Evolutionary conservation across 2,113 vertebrate genomes (phyloP).

Genomic region (Platysteira castanea): DNA sequence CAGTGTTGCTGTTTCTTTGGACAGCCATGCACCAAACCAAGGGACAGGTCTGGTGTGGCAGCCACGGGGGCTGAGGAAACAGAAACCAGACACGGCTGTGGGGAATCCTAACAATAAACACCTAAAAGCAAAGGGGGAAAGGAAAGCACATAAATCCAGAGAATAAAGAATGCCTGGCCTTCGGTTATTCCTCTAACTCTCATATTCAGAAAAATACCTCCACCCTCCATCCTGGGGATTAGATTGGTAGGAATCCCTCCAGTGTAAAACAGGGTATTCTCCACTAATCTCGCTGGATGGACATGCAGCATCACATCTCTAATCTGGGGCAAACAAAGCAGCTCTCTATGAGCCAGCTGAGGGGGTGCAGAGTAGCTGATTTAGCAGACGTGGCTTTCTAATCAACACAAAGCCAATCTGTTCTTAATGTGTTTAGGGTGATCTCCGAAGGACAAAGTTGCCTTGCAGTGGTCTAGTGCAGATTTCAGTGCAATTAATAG

Average conservation of each 20-base stretch:
- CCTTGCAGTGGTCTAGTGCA: neutral
- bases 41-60: neutral
- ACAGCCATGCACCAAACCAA: neutral
- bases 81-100: neutral
- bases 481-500: neutral
- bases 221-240: neutral
- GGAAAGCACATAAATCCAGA: neutral
- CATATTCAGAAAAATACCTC: neutral
- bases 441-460: neutral
- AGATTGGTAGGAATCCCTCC: neutral
- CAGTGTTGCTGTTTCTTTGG: neutral
- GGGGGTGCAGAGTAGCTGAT: neutral
- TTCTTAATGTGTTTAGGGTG: neutral
- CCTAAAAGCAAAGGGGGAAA: neutral
- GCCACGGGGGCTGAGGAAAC: neutral
- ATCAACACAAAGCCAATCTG: neutral
- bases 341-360: neutral
- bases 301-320: neutral
- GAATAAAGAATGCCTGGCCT: neutral
- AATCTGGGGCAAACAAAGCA: conserved; percentile 4
- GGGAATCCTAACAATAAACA: neutral
- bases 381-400: neutral
- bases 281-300: neutral
- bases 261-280: neutral
- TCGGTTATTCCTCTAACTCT: neutral